Conservation (phyloP, 2,113 vertebrate genomes). For the Hemiprocne comata region DNA sequence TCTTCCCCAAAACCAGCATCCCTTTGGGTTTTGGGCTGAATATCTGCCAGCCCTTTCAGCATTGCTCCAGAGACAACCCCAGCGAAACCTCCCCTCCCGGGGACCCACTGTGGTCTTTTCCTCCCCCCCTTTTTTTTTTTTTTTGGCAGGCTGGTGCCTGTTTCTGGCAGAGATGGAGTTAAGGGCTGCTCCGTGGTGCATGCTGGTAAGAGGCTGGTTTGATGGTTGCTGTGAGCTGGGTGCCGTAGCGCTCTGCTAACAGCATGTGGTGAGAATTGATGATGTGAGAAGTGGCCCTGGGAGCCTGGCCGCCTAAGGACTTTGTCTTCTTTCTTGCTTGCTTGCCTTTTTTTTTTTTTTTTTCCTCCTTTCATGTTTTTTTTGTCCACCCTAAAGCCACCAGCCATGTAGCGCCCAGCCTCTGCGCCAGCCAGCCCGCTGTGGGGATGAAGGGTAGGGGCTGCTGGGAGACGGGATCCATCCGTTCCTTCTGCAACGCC, state of each 20-base stretch:
- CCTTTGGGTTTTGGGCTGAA: background rate
- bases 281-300: constrained; percentile 21
- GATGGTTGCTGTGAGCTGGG: constrained; percentile 70
- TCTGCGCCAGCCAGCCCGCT: constrained; percentile 62
- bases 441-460: constrained; percentile 92
- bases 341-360: background rate
- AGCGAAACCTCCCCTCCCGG: rapidly evolving
- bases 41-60: rapidly evolving
- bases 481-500: constrained; percentile 91
- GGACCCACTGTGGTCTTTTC: rapidly evolving
- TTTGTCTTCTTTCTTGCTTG: background rate
- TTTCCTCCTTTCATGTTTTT: background rate
- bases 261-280: constrained; percentile 76
- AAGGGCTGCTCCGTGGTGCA: constrained; percentile 78
- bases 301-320: background rate
- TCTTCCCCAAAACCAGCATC: rapidly evolving
- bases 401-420: constrained; percentile 73
- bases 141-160: background rate
- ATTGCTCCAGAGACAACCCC: rapidly evolving
- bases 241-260: constrained; percentile 70
- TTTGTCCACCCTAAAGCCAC: background rate
- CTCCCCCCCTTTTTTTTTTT: rapidly evolving
- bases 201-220: constrained; percentile 74
- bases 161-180: constrained; percentile 72
- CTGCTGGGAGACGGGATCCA: constrained; percentile 90